Evolutionary conservation across 2,113 vertebrate genomes (phyloP).

Genomic region (Gorsachius goisagi): DNA sequence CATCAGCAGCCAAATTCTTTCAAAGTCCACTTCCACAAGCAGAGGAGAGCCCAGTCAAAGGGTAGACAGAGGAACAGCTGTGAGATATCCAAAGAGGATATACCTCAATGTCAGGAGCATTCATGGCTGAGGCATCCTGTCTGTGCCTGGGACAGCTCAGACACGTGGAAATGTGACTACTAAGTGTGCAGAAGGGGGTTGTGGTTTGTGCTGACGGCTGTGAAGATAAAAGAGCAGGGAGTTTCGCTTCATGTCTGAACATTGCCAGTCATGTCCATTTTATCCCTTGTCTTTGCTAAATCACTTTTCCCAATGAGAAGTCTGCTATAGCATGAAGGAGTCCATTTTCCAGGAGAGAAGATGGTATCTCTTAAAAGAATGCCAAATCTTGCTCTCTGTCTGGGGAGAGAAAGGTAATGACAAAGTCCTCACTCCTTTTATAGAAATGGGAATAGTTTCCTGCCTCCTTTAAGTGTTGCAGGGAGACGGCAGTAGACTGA

Average conservation of each 20-base stretch:
- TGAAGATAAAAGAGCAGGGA: not conserved
- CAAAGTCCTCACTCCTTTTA: not conserved
- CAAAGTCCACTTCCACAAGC: not conserved
- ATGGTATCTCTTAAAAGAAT: not conserved
- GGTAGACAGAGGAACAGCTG: not conserved
- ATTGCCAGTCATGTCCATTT: not conserved
- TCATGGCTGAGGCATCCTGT: not conserved
- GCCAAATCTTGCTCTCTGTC: not conserved
- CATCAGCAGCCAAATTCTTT: slow-evolving; percentile 38
- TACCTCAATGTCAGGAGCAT: not conserved
- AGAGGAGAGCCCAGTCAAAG: not conserved
- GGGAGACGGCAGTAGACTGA: not conserved
- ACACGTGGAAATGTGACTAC: not conserved
- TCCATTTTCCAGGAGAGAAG: not conserved
- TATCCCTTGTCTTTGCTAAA: not conserved
- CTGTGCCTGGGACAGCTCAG: slow-evolving; percentile 1
- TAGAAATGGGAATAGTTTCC: not conserved
- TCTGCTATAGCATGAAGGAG: not conserved
- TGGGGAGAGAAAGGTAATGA: not conserved
- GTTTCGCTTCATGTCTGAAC: not conserved
- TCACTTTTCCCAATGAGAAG: not conserved
- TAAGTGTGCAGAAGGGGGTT: not conserved
- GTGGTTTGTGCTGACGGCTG: not conserved
- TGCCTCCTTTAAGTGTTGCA: not conserved
- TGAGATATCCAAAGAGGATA: not conserved